A percentile compares a stretch with the other conserved stretches of the same genome.
Conservation (phyloP, 2,888 invertebrate genomes). For the Microctonus hyperodae region DNA sequence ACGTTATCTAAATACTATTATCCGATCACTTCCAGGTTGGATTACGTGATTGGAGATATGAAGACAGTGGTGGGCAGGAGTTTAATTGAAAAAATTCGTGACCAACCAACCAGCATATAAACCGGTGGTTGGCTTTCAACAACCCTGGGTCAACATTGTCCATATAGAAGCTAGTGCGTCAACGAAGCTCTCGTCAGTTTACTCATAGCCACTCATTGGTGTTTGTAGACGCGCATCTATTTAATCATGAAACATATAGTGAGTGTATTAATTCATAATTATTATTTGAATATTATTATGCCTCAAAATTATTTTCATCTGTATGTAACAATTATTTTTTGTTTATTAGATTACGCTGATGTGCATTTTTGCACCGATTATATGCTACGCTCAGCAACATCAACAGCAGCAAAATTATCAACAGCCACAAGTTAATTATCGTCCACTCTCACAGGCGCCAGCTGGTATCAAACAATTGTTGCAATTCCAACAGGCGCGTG, state of each 20-base stretch:
- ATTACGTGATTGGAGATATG: slow-evolving; percentile 34
- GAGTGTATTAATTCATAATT: neutral
- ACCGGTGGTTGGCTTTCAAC: slow-evolving; percentile 46
- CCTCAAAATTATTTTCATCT: neutral
- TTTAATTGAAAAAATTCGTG: slow-evolving; percentile 38
- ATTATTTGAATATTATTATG: neutral
- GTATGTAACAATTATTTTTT: neutral
- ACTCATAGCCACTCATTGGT: slow-evolving; percentile 36
- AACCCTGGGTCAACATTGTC: slow-evolving; percentile 41
- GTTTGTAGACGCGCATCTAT: neutral
- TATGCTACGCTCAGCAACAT: slow-evolving; percentile 20
- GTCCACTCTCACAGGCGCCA: slow-evolving; percentile 52
- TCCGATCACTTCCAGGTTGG: slow-evolving; percentile 10
- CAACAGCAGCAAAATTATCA: slow-evolving; percentile 36
- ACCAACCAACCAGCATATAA: slow-evolving; percentile 54
- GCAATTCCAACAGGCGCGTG: slow-evolving; percentile 52
- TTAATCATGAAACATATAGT: slow-evolving; percentile 10
- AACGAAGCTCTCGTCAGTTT: slow-evolving; percentile 55
- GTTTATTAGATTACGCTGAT: too few relatives aligned
- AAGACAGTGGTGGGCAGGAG: slow-evolving; percentile 42
- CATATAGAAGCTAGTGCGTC: slow-evolving; percentile 61
- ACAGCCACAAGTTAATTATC: slow-evolving; percentile 44
- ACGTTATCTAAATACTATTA: slow-evolving; percentile 19
- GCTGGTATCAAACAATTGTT: slow-evolving; percentile 53
- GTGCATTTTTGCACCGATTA: slow-evolving; percentile 25